A percentile compares a stretch with the other conserved stretches of the same genome.
phyloP scores from a whole-genome alignment of 2,113 vertebrate species.

The Atractosteus spatula region DNA sequence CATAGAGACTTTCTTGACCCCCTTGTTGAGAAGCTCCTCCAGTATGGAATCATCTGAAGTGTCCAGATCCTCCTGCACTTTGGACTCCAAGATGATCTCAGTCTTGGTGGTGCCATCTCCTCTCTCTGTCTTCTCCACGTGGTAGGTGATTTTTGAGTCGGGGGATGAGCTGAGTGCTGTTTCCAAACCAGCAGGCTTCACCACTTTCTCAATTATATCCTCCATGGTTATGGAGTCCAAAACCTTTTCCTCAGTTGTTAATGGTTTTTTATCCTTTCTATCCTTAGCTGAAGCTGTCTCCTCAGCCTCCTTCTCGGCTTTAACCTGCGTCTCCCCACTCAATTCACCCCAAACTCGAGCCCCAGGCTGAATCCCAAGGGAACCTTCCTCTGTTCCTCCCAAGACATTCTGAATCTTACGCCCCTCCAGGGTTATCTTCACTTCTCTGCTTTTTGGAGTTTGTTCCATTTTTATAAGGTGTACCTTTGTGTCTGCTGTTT shows the following conservation, averaged over 20 bases:
- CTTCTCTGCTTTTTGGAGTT: slow-evolving; percentile 13
- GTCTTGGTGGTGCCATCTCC: slow-evolving; percentile 75
- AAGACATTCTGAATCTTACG: slow-evolving; percentile 10
- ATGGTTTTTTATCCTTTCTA: neutral
- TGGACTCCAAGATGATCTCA: slow-evolving; percentile 79
- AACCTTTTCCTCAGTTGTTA: slow-evolving; percentile 43
- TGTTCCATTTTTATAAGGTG: slow-evolving; percentile 24
- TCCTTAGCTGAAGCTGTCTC: slow-evolving; percentile 10
- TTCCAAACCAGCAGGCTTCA: slow-evolving; percentile 69
- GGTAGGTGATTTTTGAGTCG: slow-evolving; percentile 75
- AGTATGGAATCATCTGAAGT: slow-evolving; percentile 61
- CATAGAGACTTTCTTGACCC: slow-evolving; percentile 64
- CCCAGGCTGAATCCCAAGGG: slow-evolving; percentile 10
- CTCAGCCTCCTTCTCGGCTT: slow-evolving; percentile 15
- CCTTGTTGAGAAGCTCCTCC: slow-evolving; percentile 65
- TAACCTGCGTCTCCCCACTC: neutral
- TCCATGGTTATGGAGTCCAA: slow-evolving; percentile 60
- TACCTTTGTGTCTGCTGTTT: slow-evolving; percentile 41
- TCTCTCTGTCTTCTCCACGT: slow-evolving; percentile 70
- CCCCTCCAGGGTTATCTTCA: slow-evolving; percentile 26
- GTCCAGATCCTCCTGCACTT: slow-evolving; percentile 74
- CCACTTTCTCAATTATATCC: slow-evolving; percentile 81
- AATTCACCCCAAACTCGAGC: slow-evolving; percentile 8
- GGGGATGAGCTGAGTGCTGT: slow-evolving; percentile 47
- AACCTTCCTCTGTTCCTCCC: slow-evolving; percentile 27